Conservation (phyloP, 1,140 invertebrate species). For the Drosophila aff. region DNA sequence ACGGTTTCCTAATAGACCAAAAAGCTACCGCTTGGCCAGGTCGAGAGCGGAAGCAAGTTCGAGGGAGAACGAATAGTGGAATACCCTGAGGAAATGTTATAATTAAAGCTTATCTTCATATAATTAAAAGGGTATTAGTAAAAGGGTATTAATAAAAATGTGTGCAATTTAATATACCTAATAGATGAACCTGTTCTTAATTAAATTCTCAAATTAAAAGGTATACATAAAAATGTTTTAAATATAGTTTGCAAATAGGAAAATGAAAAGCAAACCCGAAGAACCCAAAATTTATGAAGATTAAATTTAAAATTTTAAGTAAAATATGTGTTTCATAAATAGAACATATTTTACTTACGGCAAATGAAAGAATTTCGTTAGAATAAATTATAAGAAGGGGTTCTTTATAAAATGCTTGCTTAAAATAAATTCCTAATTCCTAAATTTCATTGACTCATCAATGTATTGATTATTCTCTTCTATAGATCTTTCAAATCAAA, state of each 20-base stretch:
- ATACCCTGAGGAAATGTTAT: constrained; percentile 1
- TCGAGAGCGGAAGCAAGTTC: constrained; percentile 50
- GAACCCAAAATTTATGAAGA: not conserved
- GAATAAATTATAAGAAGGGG: not conserved
- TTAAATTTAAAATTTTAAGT: not conserved
- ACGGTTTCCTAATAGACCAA: constrained; percentile 73
- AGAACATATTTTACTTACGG: not conserved
- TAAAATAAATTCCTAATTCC: not conserved
- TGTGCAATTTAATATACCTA: not conserved
- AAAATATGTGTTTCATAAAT: not conserved
- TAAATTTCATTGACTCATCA: no score
- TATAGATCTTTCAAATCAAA: no score
- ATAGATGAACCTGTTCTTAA: not conserved
- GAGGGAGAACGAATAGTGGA: not conserved
- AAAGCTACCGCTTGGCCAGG: constrained; percentile 68
- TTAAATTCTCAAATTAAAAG: not conserved
- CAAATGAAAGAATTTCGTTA: not conserved
- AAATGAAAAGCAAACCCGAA: not conserved
- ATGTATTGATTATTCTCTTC: not conserved
- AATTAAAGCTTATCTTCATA: not conserved
- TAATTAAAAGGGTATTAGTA: no score
- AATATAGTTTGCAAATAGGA: not conserved
- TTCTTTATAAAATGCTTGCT: not conserved
- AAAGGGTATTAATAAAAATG: no score
- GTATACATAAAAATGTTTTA: not conserved